Evolutionary conservation across 2,888 invertebrate species (phyloP).

Genomic region (Celastrina argiolus): DNA sequence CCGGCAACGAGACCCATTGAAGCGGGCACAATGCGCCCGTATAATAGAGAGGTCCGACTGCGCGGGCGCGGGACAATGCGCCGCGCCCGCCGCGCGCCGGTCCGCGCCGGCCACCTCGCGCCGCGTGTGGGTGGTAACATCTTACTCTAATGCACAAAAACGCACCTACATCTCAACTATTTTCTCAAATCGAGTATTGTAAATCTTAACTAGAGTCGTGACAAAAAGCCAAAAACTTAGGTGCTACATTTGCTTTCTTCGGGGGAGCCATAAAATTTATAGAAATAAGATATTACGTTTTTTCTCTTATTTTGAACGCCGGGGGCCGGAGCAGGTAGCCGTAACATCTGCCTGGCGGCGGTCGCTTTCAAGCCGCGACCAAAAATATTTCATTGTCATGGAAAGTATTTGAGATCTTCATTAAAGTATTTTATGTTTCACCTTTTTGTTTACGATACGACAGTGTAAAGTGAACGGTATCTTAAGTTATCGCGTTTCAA

Average conservation of each 20-base stretch:
- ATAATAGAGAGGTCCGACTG: constrained; percentile 62
- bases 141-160: constrained; percentile 53
- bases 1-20: constrained; percentile 71
- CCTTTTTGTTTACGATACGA: constrained; percentile 61
- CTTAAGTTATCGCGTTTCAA: constrained; percentile 11
- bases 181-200: constrained; percentile 17
- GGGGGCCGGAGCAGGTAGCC: constrained; percentile 56
- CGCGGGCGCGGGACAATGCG: constrained; percentile 62
- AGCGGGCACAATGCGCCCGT: constrained; percentile 73
- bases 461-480: constrained; percentile 33
- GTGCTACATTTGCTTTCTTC: constrained; percentile 14
- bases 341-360: constrained; percentile 68
- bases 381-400: constrained; percentile 74
- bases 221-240: constrained; percentile 11
- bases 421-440: constrained; percentile 69
- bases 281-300: constrained; percentile 17
- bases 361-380: constrained; percentile 70
- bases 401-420: constrained; percentile 66
- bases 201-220: constrained; percentile 18
- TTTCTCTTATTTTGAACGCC: constrained; percentile 17
- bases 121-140: constrained; percentile 68
- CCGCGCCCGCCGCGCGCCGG: too few species aligned
- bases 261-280: constrained; percentile 17
- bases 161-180: constrained; percentile 47
- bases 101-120: constrained; percentile 51